These are phyloP conservation scores for Eulimnadia texana DNA, from an alignment of 1,140 invertebrate genomes.

Conservation along the genomic window DNA sequence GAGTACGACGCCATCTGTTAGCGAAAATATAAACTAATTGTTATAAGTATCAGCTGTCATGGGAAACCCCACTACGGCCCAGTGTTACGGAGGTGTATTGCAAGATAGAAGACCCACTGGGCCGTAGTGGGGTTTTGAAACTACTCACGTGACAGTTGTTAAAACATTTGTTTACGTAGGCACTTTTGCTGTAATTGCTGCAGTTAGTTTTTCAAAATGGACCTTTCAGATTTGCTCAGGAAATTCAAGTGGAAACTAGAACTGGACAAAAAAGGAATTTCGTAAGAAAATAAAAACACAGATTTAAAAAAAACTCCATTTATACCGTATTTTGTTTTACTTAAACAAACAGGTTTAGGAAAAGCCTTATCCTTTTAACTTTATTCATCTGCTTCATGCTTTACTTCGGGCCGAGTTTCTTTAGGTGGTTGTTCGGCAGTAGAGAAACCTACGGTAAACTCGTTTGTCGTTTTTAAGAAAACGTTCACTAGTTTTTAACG, in stretches of 20 bases:
- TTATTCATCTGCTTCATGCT: background rate
- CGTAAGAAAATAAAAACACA: background rate
- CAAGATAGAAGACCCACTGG: no score
- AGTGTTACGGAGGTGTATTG: no score
- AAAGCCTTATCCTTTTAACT: background rate
- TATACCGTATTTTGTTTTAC: background rate
- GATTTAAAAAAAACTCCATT: background rate
- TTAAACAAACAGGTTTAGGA: background rate
- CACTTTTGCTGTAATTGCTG: background rate
- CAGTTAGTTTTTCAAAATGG: background rate
- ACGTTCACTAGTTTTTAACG: background rate
- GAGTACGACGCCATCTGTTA: no score
- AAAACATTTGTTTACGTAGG: background rate
- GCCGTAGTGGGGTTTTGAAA: no score
- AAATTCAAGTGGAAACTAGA: conserved; percentile 11
- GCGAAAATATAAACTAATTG: no score
- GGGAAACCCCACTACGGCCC: no score
- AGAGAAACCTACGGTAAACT: background rate
- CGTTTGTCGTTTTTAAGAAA: background rate
- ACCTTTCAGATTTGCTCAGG: conserved; percentile 1
- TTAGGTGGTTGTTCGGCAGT: conserved; percentile 1
- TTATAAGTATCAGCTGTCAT: no score
- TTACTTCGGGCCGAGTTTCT: conserved; percentile 4
- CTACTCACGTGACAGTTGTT: background rate
- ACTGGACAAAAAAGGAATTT: conserved; percentile 8